Conservation (phyloP, 2,888 invertebrate genomes). For the Cactoblastis cactorum region DNA sequence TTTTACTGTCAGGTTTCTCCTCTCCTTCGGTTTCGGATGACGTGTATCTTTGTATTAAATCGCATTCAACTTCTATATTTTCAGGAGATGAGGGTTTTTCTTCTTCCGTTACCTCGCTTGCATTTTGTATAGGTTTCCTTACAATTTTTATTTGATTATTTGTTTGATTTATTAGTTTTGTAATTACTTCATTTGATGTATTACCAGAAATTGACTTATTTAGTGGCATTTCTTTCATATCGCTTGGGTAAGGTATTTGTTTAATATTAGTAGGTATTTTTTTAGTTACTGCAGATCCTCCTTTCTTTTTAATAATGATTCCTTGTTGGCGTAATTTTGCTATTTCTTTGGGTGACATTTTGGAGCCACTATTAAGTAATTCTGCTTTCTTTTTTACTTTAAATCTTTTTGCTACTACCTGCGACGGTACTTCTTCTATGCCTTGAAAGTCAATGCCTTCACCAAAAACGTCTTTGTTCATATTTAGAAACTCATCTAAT, state of each 20-base stretch:
- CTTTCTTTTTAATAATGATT: slow-evolving; percentile 59
- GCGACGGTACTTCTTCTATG: slow-evolving; percentile 68
- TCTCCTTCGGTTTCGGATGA: slow-evolving; percentile 20
- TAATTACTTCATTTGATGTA: slow-evolving; percentile 53
- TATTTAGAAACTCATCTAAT: slow-evolving; percentile 69
- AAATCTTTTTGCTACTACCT: slow-evolving; percentile 54
- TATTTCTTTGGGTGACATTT: slow-evolving; percentile 44
- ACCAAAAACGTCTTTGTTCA: slow-evolving; percentile 74
- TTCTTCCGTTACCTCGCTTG: slow-evolving; percentile 21
- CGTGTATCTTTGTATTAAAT: slow-evolving; percentile 17
- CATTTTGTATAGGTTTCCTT: slow-evolving; percentile 40
- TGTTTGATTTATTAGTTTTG: slow-evolving; percentile 60
- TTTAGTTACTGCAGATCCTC: slow-evolving; percentile 20
- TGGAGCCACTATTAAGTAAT: slow-evolving; percentile 26
- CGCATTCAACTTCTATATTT: slow-evolving; percentile 22
- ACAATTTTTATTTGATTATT: slow-evolving; percentile 67
- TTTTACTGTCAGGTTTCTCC: neutral
- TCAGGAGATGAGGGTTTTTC: slow-evolving; percentile 17
- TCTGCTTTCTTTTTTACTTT: slow-evolving; percentile 41
- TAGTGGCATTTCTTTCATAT: slow-evolving; percentile 18
- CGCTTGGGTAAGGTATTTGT: slow-evolving; percentile 22
- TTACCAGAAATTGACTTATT: slow-evolving; percentile 27
- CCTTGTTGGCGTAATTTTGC: slow-evolving; percentile 65
- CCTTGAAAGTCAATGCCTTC: slow-evolving; percentile 69
- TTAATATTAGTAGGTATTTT: slow-evolving; percentile 19